Base-by-base conservation (phyloP, 2,888 invertebrate species). In the Megastigmus dorsalis region DNA sequence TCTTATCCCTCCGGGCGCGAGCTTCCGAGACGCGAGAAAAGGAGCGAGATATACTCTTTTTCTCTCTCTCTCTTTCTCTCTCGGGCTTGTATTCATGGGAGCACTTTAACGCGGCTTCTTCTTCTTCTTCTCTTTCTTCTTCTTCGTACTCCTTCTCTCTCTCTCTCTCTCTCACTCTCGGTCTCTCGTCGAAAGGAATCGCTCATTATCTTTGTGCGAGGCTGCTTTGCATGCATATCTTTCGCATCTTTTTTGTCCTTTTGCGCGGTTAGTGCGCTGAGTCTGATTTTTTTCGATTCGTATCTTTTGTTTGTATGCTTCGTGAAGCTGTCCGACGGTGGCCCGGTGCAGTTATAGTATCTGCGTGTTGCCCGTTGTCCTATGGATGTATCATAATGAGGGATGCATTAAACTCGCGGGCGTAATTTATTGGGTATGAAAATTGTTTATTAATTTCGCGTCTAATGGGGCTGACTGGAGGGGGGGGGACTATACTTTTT, bases 351-450 rank as follows among this genome's bases (percentile, higher is more conserved):
- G n/a, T n/a, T n/a, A n/a, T n/a, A n/a, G n/a, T n/a, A n/a, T n/a
- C n/a, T n/a, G n/a, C n/a, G n/a, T n/a, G n/a, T n/a, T n/a, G n/a
- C n/a, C n/a, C n/a, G n/a, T n/a, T n/a, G n/a, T n/a, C n/a, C n/a
- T n/a, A n/a, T n/a, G n/a, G n/a, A n/a, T n/a, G n/a, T n/a, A 10
- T 26, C 20, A 26, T 69, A 71, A 71, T 63, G 50, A 57, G 71
- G 20, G 28, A 30, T 15, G 36, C 33, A 18, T 55, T 36, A 18
- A 55, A 55, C 9, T 36, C 33, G 5, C 23, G 54, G 7, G 54
- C 33, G 6, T 66, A 60, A 76, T 76, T 76, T 76, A 76, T 76
- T 72, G 65, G 69, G 72, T 76, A 76, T 60, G 72, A 73, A 76
- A 76, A 76, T 76, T 60, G 48, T 73, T 76, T 65, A 73, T 76